Evolutionary conservation across 1,140 invertebrate species (phyloP).

Genomic region (Drosophila bifasciata): DNA sequence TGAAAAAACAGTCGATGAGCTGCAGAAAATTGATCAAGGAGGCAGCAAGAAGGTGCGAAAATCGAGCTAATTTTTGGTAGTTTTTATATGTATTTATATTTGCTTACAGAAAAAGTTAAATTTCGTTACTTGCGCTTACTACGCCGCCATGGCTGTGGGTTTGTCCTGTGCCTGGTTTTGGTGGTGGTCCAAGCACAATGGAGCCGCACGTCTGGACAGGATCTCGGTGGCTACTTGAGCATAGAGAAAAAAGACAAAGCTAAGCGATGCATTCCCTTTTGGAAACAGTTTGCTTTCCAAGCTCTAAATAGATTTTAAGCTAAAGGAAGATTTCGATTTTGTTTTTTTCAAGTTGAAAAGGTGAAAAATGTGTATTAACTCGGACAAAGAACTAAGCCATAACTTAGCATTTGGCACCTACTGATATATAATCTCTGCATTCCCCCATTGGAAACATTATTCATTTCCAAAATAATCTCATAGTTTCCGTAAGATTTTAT

Average conservation of each 20-base stretch:
- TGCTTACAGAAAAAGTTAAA: conserved; percentile 48
- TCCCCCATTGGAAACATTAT: too few species aligned
- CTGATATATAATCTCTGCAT: too few species aligned
- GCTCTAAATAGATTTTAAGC: too few species aligned
- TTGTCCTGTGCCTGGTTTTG: conserved; percentile 64
- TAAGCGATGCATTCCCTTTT: conserved; percentile 17
- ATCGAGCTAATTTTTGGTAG: too few species aligned
- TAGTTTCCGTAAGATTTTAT: neutral
- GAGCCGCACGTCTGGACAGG: conserved; percentile 36
- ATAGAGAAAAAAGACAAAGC: neutral
- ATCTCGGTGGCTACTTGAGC: conserved; percentile 48
- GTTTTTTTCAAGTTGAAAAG: too few species aligned
- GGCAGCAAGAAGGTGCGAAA: conserved; percentile 28
- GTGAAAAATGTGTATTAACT: too few species aligned
- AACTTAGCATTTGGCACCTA: too few species aligned
- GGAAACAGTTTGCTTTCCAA: neutral
- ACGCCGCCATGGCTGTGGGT: conserved; percentile 49
- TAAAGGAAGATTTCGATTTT: too few species aligned
- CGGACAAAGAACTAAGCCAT: too few species aligned
- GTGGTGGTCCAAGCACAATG: conserved; percentile 62
- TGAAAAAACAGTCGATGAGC: conserved; percentile 62
- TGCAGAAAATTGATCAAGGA: conserved; percentile 50
- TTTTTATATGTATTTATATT: neutral
- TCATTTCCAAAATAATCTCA: too few species aligned
- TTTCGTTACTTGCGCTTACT: conserved; percentile 42